phyloP scores from a whole-genome alignment of 2,797 vertebrate species.

The Arrhamphus sclerolepis region DNA sequence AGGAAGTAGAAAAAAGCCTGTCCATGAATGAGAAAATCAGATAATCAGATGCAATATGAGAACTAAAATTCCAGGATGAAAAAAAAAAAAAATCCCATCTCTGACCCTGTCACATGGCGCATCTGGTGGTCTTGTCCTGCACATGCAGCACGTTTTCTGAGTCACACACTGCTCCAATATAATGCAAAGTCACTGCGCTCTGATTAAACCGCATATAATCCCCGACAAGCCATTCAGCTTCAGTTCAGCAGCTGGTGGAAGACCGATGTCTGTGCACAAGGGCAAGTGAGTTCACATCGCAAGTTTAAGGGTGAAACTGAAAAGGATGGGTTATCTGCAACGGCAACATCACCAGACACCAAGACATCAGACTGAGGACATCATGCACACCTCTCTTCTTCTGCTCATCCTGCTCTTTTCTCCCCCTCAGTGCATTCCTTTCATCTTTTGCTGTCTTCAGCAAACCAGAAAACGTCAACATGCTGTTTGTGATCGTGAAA shows the following conservation, averaged over 20 bases:
- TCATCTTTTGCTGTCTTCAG: conserved; percentile 11
- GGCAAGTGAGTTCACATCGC: not conserved
- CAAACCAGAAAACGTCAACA: no score
- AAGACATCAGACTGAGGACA: conserved; percentile 35
- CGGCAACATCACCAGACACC: not conserved
- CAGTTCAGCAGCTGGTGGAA: conserved; percentile 34
- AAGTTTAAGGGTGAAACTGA: conserved; percentile 6
- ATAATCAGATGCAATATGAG: not conserved
- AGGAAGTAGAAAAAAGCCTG: no score
- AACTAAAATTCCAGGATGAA: conserved; percentile 11
- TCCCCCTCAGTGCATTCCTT: conserved; percentile 28
- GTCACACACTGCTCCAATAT: conserved; percentile 48
- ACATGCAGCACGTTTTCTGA: conserved; percentile 63
- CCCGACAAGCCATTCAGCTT: conserved; percentile 56
- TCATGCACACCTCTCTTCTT: conserved; percentile 22
- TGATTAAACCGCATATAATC: conserved; percentile 76
- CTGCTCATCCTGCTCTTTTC: conserved; percentile 36
- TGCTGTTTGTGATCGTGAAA: no score
- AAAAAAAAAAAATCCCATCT: conserved; percentile 1
- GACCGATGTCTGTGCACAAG: conserved; percentile 13
- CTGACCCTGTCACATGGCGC: conserved; percentile 43
- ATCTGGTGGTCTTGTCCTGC: conserved; percentile 28
- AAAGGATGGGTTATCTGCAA: conserved; percentile 1
- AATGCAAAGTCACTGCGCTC: conserved; percentile 69
- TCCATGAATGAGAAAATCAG: not conserved